Conservation (phyloP, 2,888 invertebrate genomes). For the Lasioglossum pauxillum region DNA sequence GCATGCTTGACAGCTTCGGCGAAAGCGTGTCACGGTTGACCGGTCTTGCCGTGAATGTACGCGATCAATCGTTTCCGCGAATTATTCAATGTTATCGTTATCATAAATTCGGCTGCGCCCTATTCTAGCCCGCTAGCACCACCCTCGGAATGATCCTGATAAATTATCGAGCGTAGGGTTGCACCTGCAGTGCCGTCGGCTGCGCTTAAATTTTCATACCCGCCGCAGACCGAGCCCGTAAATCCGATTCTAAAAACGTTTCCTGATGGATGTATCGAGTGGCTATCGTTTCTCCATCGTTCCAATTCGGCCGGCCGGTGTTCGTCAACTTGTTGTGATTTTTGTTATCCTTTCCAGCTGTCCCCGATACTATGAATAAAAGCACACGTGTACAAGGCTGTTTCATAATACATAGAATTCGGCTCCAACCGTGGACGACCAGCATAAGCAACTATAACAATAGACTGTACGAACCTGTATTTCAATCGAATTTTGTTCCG, state of each 20-base stretch:
- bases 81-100: slow-evolving; percentile 74
- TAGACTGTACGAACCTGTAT: neutral
- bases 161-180: slow-evolving; percentile 66
- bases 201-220: slow-evolving; percentile 66
- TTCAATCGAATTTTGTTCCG: neutral
- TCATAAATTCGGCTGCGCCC: slow-evolving; percentile 69
- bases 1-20: slow-evolving; percentile 1
- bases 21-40: slow-evolving; percentile 39
- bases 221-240: slow-evolving; percentile 30
- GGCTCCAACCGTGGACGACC: neutral
- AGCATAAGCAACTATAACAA: neutral
- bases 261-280: slow-evolving; percentile 56
- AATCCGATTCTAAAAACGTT: slow-evolving; percentile 59
- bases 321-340: slow-evolving; percentile 62
- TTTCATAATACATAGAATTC: neutral
- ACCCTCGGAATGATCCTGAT: slow-evolving; percentile 72
- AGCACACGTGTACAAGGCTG: neutral
- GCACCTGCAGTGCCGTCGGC: slow-evolving; percentile 54
- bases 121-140: slow-evolving; percentile 62
- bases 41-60: slow-evolving; percentile 28
- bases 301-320: slow-evolving; percentile 44
- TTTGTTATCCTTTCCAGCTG: slow-evolving; percentile 50
- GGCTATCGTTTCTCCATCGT: slow-evolving; percentile 44
- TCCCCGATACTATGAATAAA: slow-evolving; percentile 19
- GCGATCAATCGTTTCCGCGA: slow-evolving; percentile 70